Conservation (phyloP, 2,113 vertebrate species). For the Microtus montanus region DNA sequence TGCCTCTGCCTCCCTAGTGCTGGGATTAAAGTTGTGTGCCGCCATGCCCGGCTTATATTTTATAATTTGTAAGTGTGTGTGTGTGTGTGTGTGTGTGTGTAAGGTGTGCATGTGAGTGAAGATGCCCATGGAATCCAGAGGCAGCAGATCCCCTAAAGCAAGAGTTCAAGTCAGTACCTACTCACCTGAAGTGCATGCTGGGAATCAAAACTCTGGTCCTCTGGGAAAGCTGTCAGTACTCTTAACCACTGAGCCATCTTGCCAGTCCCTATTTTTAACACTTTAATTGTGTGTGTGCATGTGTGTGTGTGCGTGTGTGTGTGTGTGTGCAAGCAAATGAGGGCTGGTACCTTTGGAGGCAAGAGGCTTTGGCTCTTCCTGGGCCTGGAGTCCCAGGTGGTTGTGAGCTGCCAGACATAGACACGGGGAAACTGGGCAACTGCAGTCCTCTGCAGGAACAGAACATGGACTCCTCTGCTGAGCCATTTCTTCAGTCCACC, state of each 20-base stretch:
- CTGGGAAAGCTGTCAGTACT: background rate
- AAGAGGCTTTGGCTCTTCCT: background rate
- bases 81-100: background rate
- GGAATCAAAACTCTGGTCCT: background rate
- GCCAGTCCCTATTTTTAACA: background rate
- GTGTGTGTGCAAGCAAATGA: background rate
- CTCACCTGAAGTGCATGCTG: background rate
- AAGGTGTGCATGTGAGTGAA: no score
- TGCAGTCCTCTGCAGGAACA: no score
- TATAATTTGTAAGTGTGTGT: background rate
- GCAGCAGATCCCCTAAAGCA: background rate
- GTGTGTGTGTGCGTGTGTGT: background rate
- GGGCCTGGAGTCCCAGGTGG: background rate
- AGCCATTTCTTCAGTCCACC: background rate
- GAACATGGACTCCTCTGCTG: background rate
- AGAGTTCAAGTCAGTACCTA: background rate
- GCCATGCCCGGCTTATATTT: background rate
- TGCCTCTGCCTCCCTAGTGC: background rate
- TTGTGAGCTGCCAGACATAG: background rate
- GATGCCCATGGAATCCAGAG: background rate
- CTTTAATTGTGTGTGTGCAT: background rate
- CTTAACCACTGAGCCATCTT: background rate
- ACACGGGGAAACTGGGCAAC: background rate
- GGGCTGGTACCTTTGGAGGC: background rate
- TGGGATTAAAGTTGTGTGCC: background rate